These are phyloP conservation scores for Latrodectus elegans DNA, from an alignment of 2,888 invertebrate genomes.

Conservation along the genomic window DNA sequence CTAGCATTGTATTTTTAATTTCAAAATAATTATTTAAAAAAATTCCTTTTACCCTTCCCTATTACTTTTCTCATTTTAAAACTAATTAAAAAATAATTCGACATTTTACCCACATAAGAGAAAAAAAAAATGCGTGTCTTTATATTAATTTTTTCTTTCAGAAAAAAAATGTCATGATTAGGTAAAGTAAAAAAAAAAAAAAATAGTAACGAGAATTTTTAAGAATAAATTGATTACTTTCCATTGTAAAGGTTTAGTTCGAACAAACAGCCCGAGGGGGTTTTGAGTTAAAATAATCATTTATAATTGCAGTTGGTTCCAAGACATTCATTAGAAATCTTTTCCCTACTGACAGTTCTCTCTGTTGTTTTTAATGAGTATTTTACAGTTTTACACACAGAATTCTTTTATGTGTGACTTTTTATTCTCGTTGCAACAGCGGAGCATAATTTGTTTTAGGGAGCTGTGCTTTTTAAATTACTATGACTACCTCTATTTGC, in stretches of 20 bases:
- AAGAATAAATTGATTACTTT: conserved; percentile 27
- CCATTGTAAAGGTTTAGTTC: conserved; percentile 22
- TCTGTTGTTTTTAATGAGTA: too few relatives aligned
- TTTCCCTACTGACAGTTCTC: not conserved
- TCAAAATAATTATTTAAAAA: not conserved
- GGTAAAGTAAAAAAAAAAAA: not conserved
- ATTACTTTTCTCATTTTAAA: conserved; percentile 48
- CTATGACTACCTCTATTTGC: too few relatives aligned
- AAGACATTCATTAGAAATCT: conserved; percentile 28
- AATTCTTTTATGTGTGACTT: too few relatives aligned
- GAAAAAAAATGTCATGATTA: conserved; percentile 24
- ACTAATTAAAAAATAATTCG: conserved; percentile 46
- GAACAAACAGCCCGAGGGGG: conserved; percentile 47
- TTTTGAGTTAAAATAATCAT: conserved; percentile 62
- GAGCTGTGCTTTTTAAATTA: too few relatives aligned
- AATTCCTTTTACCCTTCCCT: conserved; percentile 5
- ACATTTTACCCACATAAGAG: conserved; percentile 29
- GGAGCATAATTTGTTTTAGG: too few relatives aligned
- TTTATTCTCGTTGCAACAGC: too few relatives aligned
- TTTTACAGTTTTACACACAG: too few relatives aligned
- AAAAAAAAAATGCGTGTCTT: conserved; percentile 16
- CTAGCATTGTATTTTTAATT: not conserved
- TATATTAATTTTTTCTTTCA: conserved; percentile 35
- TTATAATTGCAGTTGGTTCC: conserved; percentile 48
- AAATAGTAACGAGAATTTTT: conserved; percentile 8